Evolutionary conservation across 2,797 vertebrate genomes (phyloP), one percentile per base, ranked within the genome.

Genomic region (Chaetophractus vellerosus): DNA sequence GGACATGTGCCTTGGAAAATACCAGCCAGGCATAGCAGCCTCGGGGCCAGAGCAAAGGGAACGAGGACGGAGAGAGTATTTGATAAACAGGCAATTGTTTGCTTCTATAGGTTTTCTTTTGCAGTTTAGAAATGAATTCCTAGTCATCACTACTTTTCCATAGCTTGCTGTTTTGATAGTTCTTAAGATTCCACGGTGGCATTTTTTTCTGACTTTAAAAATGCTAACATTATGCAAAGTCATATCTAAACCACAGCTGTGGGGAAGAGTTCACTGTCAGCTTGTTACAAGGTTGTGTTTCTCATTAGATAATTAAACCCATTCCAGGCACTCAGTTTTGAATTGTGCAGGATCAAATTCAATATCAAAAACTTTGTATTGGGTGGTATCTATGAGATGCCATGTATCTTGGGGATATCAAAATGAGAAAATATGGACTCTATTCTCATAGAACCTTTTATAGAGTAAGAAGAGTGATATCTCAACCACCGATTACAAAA

Each of bases 211-310:
- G 72, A 28, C 38, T 95, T 87, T 75, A 45, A 96, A 90, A 88
- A 74, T 66, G 76, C 33, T 93, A 64, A 55, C 57, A 14, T 33
- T 75, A 91, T 45, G 69, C 19, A 83, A 83, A 79, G 69, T 68
- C 71, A 63, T 89, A 93, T 95, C 57, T 90, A 66, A 71, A 80
- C 89, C 68, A 94, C 38, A 83, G 75, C 76, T 93, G 48, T 76
- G 31, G 59, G 33, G 26, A 94, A 26, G 11, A 66, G 31, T 86
- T 91, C 66, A 45, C 57, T 61, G 50, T 93, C 50, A 88, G 45
- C 16, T 91, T 9, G 38, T 63, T 90, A 64, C 21, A 88, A 50
- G 6, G 28, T 88, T 75, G 52, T 88, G 28, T 93, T 88, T 91
- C 82, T 95, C 31, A 75, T 85, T 95, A 86, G n/a, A 64, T 90